These are phyloP conservation scores for Pholis gunnellus DNA, from an alignment of 2,113 vertebrate species.

Conservation along the genomic window DNA sequence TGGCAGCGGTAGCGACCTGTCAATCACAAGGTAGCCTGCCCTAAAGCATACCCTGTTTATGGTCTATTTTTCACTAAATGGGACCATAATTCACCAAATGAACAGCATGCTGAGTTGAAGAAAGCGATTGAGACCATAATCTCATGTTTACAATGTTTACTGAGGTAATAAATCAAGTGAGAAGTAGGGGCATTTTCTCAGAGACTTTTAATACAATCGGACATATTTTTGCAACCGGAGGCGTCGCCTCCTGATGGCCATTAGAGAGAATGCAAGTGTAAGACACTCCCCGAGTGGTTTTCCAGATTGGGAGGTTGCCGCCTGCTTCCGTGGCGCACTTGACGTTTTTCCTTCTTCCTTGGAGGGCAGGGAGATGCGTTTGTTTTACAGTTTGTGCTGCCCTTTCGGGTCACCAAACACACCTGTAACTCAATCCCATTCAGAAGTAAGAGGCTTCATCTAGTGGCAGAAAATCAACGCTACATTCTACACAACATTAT, in stretches of 20 bases:
- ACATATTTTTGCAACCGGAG: background rate
- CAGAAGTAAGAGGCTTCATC: background rate
- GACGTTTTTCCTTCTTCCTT: background rate
- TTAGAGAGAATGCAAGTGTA: background rate
- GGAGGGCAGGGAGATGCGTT: background rate
- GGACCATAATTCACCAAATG: no score
- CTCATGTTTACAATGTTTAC: no score
- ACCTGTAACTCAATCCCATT: background rate
- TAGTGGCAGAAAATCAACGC: no score
- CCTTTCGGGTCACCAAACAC: background rate
- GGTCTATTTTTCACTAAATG: no score
- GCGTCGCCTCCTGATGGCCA: no score
- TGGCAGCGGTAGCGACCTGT: no score
- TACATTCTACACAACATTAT: background rate
- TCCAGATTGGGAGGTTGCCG: background rate
- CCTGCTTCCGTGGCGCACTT: no score
- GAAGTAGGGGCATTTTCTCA: background rate
- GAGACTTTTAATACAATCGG: background rate
- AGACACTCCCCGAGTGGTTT: no score
- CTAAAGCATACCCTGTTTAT: no score
- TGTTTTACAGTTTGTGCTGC: background rate
- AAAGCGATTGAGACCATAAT: no score
- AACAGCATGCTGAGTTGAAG: no score
- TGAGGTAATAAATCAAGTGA: background rate
- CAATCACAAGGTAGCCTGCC: no score